phyloP scores from a whole-genome alignment of 1,140 invertebrate species.

The Bombus affinis region DNA sequence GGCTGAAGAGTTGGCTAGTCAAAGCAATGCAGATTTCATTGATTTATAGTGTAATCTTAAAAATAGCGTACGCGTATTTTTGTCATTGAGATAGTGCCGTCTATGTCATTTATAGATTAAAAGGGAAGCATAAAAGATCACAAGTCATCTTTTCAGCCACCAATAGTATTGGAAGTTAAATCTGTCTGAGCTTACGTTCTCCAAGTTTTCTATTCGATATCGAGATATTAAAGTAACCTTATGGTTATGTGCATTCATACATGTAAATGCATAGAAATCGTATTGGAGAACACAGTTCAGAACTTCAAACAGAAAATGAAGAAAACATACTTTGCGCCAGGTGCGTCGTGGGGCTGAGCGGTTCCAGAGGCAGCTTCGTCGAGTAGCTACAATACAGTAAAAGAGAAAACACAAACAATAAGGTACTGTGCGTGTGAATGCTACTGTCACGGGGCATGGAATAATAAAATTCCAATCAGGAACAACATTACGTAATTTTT shows the following conservation, averaged over 20 bases:
- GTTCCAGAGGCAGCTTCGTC: slow-evolving; percentile 77
- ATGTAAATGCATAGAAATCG: not conserved
- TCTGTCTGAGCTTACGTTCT: slow-evolving; percentile 6
- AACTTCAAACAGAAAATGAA: slow-evolving; percentile 54
- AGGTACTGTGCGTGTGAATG: slow-evolving; percentile 81
- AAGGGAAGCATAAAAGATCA: not conserved
- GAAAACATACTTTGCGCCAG: slow-evolving; percentile 78
- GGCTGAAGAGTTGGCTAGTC: not conserved
- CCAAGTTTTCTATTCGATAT: not conserved
- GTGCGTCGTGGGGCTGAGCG: slow-evolving; percentile 72
- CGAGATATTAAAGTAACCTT: not conserved
- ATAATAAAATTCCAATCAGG: slow-evolving; percentile 19
- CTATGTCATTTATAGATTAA: too few relatives aligned
- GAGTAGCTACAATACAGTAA: slow-evolving; percentile 81
- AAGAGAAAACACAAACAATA: slow-evolving; percentile 82
- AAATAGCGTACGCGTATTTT: too few relatives aligned
- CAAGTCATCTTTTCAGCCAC: not conserved
- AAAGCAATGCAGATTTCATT: not conserved
- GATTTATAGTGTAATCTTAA: not conserved
- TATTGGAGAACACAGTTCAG: not conserved
- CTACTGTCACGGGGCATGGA: slow-evolving; percentile 49
- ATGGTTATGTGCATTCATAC: not conserved
- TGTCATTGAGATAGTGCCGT: too few relatives aligned
- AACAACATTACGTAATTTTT: not conserved
- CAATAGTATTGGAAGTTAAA: not conserved